Conservation (phyloP, 2,797 vertebrate genomes). For the Rhinophrynus dorsalis region DNA sequence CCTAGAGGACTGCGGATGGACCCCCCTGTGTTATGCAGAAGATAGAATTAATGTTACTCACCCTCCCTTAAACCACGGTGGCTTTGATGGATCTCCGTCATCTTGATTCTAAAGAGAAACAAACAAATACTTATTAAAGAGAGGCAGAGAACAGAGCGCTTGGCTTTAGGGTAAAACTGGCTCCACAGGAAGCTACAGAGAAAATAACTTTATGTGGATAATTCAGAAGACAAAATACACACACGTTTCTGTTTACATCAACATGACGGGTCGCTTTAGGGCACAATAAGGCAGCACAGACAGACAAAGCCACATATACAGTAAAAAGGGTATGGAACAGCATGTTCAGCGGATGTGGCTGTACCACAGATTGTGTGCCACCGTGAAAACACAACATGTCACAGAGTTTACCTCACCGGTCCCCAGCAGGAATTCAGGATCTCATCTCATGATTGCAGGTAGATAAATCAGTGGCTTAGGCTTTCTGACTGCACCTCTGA, state of each 20-base stretch:
- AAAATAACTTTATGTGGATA: slow-evolving; percentile 43
- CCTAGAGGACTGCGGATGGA: no score
- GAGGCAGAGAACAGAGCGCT: not conserved
- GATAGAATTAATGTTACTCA: no score
- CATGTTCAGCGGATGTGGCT: no score
- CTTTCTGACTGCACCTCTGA: no score
- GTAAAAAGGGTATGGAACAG: not conserved
- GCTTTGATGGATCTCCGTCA: slow-evolving; percentile 77
- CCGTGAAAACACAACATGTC: no score
- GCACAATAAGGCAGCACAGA: slow-evolving; percentile 21
- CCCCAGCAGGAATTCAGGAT: no score
- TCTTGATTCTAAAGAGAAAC: slow-evolving; percentile 71
- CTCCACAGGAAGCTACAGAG: slow-evolving; percentile 1
- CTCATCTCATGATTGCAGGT: no score
- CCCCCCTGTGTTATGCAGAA: no score
- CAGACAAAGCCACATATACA: not conserved
- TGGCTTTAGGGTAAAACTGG: slow-evolving; percentile 10
- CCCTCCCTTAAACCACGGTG: slow-evolving; percentile 90
- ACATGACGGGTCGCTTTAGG: not conserved
- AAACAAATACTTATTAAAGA: not conserved
- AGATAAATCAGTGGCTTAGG: no score
- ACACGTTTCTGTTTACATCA: slow-evolving; percentile 21
- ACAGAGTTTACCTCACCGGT: no score
- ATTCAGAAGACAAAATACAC: slow-evolving; percentile 25
- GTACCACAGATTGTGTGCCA: no score